These are phyloP conservation scores for Actinia tenebrosa DNA, from an alignment of 64 coral and sea anemone genomes.

Conservation along the genomic window DNA sequence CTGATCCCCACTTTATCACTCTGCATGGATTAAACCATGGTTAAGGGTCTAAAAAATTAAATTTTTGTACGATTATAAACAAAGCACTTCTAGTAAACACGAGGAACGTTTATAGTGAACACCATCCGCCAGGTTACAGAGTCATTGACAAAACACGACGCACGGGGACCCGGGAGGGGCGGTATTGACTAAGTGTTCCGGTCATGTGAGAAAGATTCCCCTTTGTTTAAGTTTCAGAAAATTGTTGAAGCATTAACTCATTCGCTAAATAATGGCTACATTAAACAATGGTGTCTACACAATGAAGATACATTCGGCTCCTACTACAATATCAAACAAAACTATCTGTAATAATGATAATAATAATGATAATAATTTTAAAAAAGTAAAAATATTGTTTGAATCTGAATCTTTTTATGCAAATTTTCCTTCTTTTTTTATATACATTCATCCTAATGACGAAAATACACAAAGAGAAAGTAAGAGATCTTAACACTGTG, in stretches of 20 bases:
- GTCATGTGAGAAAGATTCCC: conserved; percentile 16
- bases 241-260: conserved; percentile 12
- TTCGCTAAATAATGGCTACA: neutral
- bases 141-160: conserved; percentile 32
- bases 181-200: neutral
- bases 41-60: neutral
- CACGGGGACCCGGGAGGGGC: neutral
- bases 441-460: too few relatives aligned
- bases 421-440: neutral
- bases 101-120: conserved; percentile 23
- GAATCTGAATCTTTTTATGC: too few relatives aligned
- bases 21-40: conserved; percentile 1
- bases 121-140: conserved; percentile 33
- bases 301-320: neutral
- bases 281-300: neutral
- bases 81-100: conserved; percentile 31
- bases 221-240: conserved; percentile 1
- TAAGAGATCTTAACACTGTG: neutral
- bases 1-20: neutral
- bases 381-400: too few relatives aligned
- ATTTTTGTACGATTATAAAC: neutral
- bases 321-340: neutral
- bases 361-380: too few relatives aligned
- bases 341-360: too few relatives aligned
- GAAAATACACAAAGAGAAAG: neutral